A percentile compares a stretch with the other conserved stretches of the same genome.
Evolutionary conservation across 2,113 vertebrate species (phyloP).

Genomic region (Choloepus hoffmanni): DNA sequence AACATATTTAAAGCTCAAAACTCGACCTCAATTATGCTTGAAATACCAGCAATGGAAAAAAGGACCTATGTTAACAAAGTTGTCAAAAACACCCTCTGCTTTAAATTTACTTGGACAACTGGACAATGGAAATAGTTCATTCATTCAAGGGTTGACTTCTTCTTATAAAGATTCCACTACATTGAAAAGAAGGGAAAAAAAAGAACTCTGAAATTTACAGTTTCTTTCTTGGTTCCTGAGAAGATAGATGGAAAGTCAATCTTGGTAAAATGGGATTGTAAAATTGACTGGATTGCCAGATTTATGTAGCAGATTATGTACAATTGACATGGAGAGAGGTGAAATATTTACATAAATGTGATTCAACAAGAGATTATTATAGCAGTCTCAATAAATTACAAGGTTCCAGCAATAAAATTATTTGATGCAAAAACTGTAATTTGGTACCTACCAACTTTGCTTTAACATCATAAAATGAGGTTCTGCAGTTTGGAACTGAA

Average conservation of each 20-base stretch:
- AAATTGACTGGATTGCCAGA: conserved; percentile 31
- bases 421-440: background rate
- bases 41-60: conserved; percentile 79
- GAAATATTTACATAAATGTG: background rate
- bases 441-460: conserved; percentile 19
- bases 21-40: conserved; percentile 86
- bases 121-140: conserved; percentile 78
- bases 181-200: conserved; percentile 32
- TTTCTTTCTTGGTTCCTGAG: conserved; percentile 45
- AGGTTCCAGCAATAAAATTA: conserved; percentile 19
- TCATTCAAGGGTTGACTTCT: conserved; percentile 80
- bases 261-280: background rate
- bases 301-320: background rate
- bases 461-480: conserved; percentile 6
- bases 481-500: conserved; percentile 13
- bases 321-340: background rate
- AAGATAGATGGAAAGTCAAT: conserved; percentile 38
- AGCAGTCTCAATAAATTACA: conserved; percentile 40
- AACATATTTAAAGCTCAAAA: conserved; percentile 85
- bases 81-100: conserved; percentile 84
- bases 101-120: conserved; percentile 85
- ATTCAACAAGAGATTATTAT: background rate
- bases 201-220: conserved; percentile 26
- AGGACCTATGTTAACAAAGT: conserved; percentile 82
- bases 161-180: conserved; percentile 60